Conservation (phyloP, 2,888 invertebrate species). For the Tortrix viridana region DNA sequence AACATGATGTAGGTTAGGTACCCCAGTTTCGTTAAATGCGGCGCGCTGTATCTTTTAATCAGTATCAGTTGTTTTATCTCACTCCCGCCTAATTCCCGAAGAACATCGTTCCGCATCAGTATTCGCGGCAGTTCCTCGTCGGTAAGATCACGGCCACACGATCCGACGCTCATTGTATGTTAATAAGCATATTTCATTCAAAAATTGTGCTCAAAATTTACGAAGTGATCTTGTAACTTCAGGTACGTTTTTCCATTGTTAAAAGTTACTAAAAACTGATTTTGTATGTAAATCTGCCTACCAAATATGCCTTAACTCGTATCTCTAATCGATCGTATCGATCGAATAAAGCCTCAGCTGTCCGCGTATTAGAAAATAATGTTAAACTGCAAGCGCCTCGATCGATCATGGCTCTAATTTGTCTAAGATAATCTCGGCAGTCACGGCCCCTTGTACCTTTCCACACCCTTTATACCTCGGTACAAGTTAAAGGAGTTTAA, state of each 20-base stretch:
- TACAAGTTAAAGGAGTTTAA: conserved; percentile 2
- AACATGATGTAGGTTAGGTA: no score
- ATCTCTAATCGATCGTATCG: conserved; percentile 1
- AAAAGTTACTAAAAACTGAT: conserved; percentile 8
- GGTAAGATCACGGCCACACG: conserved; percentile 50
- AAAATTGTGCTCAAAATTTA: conserved; percentile 30
- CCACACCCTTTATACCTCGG: conserved; percentile 17
- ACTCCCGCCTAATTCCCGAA: conserved; percentile 21
- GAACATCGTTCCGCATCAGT: conserved; percentile 44
- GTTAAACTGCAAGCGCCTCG: conserved; percentile 25
- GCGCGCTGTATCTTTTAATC: no score
- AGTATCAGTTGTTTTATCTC: not conserved
- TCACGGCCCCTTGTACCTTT: conserved; percentile 32
- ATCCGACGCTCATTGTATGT: conserved; percentile 50
- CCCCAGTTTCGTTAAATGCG: no score
- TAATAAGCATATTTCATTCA: conserved; percentile 46
- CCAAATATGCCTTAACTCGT: not conserved
- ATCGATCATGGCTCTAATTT: conserved; percentile 39
- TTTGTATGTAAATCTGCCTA: no score
- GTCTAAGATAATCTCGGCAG: conserved; percentile 33
- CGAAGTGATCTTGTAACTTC: conserved; percentile 12
- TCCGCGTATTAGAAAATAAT: conserved; percentile 26
- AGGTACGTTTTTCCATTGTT: conserved; percentile 10
- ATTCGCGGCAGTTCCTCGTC: conserved; percentile 46
- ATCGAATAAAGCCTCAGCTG: conserved; percentile 17